These are phyloP conservation scores for Caiman crocodilus DNA, from an alignment of 2,797 vertebrate genomes.

Conservation along the genomic window DNA sequence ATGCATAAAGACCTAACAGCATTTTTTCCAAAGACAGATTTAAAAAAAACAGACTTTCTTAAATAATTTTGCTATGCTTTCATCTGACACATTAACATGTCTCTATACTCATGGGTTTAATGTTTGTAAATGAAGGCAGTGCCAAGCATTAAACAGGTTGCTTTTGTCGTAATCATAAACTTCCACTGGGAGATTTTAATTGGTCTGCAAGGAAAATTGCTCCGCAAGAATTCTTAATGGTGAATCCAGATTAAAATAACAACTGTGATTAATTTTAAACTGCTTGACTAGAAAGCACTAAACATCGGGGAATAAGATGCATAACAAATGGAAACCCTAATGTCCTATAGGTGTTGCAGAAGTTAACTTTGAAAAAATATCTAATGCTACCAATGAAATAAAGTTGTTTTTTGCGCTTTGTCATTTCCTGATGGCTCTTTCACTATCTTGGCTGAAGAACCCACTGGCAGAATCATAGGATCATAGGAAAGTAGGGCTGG, in stretches of 20 bases:
- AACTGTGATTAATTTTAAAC: slow-evolving; percentile 79
- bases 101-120: slow-evolving; percentile 63
- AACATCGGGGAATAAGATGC: slow-evolving; percentile 66
- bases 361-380: slow-evolving; percentile 50
- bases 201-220: slow-evolving; percentile 76
- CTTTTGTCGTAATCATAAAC: slow-evolving; percentile 75
- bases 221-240: slow-evolving; percentile 75
- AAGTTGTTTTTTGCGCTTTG: slow-evolving; percentile 32
- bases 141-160: slow-evolving; percentile 75
- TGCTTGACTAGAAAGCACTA: slow-evolving; percentile 77
- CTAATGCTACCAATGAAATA: slow-evolving; percentile 40
- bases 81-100: slow-evolving; percentile 61
- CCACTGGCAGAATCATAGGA: too few species aligned
- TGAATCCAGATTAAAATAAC: slow-evolving; percentile 80
- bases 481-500: too few species aligned
- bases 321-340: slow-evolving; percentile 52
- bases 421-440: neutral
- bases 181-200: slow-evolving; percentile 78
- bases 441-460: neutral
- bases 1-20: neutral
- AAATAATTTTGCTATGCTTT: slow-evolving; percentile 39
- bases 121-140: slow-evolving; percentile 66
- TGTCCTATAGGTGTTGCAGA: slow-evolving; percentile 37
- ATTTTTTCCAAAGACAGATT: neutral
- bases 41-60: slow-evolving; percentile 3